Evolutionary conservation across 2,888 invertebrate species (phyloP), one percentile per base, ranked within the genome.

Genomic region (Salpingus planirostris): DNA sequence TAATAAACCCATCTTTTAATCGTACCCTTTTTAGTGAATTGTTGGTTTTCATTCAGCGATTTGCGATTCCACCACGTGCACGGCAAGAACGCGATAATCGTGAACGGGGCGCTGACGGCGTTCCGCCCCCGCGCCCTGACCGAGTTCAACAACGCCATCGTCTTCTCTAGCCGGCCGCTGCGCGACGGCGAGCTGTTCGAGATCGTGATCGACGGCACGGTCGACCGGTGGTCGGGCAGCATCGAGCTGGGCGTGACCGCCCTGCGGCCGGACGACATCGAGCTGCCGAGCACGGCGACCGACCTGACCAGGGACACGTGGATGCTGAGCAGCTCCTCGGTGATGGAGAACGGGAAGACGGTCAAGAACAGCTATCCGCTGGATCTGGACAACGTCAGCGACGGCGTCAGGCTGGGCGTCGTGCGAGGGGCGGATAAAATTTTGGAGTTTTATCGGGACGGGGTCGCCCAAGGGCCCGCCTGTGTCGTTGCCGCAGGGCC

Each of bases 61-160:
- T 70, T 92, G 55, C 75, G 87, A 36, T 93, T 95, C 64, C 91
- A 93, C 62, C 80, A 80, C 32, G 76, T 90, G 8, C 92, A 91
- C 62, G 92, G 91, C 0, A 80, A 82, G 48, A 91, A 93, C 65
- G 90, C 90, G 1, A 73, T 83, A 11, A 78, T 95, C 24, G 78
- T 80, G 11, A 86, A 86, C 59, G 82, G 81, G 46, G 87, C 91
- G 0, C 63, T 88, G 40, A 89, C 89, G 0, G 91, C 93, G 0
- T 76, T 83, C 24, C 75, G 93, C 21, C 87, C 89, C 8, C 80
- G 89, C 43, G 87, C 91, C 3, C 74, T 85, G 42, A 88, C 87
- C 0, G 93, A 93, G 69, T 95, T 93, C 64, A 93, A 92, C 59
- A 90, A 92, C 59, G 91, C 92, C 0, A 90, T 95, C 42, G 82